A percentile compares a stretch with the other conserved stretches of the same genome.
Evolutionary conservation across 1,140 invertebrate genomes (phyloP).

Genomic region (Frieseomelitta varia): DNA sequence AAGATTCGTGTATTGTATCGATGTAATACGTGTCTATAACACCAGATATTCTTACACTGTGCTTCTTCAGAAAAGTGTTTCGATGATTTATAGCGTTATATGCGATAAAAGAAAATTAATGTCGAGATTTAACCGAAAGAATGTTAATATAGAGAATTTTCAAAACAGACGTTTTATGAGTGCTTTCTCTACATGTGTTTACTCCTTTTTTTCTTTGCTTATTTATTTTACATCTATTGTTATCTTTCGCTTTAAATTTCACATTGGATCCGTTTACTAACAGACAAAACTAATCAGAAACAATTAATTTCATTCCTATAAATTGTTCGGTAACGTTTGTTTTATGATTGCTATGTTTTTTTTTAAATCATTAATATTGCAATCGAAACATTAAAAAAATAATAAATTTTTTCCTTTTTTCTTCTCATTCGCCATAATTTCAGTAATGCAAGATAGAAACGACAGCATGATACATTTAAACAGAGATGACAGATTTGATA

Average conservation of each 20-base stretch:
- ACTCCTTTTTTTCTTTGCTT: slow-evolving; percentile 35
- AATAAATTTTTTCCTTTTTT: background rate
- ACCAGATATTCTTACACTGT: slow-evolving; percentile 51
- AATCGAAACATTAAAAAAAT: slow-evolving; percentile 24
- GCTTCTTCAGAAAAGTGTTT: slow-evolving; percentile 36
- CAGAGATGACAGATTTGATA: background rate
- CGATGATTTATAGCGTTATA: slow-evolving; percentile 45
- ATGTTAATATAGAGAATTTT: slow-evolving; percentile 54
- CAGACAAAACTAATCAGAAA: background rate
- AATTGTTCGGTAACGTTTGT: slow-evolving; percentile 17
- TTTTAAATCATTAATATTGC: slow-evolving; percentile 33
- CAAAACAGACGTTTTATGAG: slow-evolving; percentile 46
- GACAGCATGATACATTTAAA: background rate
- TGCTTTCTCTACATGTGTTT: slow-evolving; percentile 40
- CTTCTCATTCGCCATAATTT: slow-evolving; percentile 5
- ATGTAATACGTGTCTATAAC: slow-evolving; percentile 46
- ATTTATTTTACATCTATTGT: slow-evolving; percentile 12
- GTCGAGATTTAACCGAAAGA: slow-evolving; percentile 39
- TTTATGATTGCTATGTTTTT: slow-evolving; percentile 28
- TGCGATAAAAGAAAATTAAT: slow-evolving; percentile 45
- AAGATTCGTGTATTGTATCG: slow-evolving; percentile 51
- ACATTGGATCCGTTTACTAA: background rate
- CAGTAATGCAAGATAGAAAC: background rate
- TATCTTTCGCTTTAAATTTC: background rate
- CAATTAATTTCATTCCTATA: slow-evolving; percentile 25